Evolutionary conservation across 2,888 invertebrate genomes (phyloP).

Genomic region (Stenichneumon culpator): DNA sequence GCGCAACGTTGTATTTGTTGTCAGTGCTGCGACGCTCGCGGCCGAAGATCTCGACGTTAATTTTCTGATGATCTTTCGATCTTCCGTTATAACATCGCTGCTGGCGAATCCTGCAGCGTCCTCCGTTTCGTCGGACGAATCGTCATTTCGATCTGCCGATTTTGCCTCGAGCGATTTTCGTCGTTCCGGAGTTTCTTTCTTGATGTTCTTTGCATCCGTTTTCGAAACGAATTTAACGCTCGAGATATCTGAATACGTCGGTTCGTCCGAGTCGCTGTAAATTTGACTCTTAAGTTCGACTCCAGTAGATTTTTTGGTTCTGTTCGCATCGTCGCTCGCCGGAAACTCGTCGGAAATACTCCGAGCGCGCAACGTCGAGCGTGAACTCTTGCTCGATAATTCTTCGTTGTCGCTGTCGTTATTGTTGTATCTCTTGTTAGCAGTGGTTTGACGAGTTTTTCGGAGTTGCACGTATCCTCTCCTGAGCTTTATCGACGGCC

Average conservation of each 20-base stretch:
- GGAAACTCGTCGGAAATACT: background rate
- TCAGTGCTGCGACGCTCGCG: background rate
- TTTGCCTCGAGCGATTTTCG: background rate
- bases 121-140: background rate
- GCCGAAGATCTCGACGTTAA: constrained; percentile 40
- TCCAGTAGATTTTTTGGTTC: background rate
- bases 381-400: background rate
- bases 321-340: background rate
- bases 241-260: background rate
- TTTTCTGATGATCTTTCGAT: constrained; percentile 29
- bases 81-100: background rate
- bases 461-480: background rate
- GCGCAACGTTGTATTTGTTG: background rate
- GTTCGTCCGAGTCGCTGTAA: background rate
- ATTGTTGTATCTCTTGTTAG: background rate
- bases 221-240: background rate
- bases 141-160: background rate
- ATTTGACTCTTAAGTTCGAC: background rate
- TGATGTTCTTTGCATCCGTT: background rate
- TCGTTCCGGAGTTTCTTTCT: background rate
- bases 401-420: background rate
- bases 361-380: background rate
- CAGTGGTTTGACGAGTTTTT: background rate
- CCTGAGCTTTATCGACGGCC: constrained; percentile 1
- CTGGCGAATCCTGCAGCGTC: background rate